These are phyloP conservation scores for Ganaspis sp. DNA, from an alignment of 1,140 invertebrate species.

Conservation along the genomic window DNA sequence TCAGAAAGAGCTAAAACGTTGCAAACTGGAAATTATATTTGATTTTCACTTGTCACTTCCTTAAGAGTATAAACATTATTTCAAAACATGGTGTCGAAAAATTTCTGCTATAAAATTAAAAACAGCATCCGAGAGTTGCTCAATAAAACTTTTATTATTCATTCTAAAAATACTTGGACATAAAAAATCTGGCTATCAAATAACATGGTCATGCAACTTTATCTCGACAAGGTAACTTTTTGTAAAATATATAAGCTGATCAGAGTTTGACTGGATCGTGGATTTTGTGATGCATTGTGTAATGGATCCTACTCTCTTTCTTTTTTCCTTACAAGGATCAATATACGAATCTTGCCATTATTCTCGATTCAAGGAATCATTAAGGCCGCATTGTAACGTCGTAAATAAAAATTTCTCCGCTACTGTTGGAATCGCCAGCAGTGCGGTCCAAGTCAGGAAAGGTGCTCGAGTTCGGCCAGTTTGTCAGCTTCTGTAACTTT, in stretches of 20 bases:
- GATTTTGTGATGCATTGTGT: neutral
- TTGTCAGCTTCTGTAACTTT: conserved; percentile 64
- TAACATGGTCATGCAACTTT: neutral
- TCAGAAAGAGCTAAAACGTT: too few species aligned
- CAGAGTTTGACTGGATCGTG: neutral
- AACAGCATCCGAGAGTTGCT: too few species aligned
- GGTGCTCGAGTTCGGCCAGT: conserved; percentile 43
- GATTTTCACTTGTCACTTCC: too few species aligned
- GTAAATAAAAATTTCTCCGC: conserved; percentile 18
- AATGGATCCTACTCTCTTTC: neutral
- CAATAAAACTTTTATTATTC: too few species aligned
- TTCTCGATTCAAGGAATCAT: conserved; percentile 17
- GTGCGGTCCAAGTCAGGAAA: neutral
- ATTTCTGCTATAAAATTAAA: too few species aligned
- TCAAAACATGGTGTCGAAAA: too few species aligned
- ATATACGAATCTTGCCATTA: conserved; percentile 4
- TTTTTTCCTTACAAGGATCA: neutral
- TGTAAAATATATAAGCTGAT: conserved; percentile 3
- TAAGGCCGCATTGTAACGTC: neutral
- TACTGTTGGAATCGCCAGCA: neutral
- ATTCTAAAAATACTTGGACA: too few species aligned
- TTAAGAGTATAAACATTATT: too few species aligned
- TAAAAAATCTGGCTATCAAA: neutral
- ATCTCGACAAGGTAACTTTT: neutral
- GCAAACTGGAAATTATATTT: too few species aligned